phyloP scores from a whole-genome alignment of 2,797 vertebrate species.

The Streptopelia turtur region DNA sequence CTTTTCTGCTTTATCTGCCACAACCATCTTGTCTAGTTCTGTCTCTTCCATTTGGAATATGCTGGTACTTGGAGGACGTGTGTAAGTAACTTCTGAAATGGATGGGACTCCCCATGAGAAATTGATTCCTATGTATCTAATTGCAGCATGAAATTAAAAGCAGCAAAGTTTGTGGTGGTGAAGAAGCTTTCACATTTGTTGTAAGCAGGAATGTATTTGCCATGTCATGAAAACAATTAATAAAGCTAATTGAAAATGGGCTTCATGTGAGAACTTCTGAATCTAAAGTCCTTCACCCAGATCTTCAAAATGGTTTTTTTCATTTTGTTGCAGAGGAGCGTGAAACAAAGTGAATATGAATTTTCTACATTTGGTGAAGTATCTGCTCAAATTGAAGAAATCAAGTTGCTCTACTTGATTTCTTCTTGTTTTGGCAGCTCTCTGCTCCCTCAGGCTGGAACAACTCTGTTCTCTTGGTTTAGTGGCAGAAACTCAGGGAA shows the following conservation, averaged over 20 bases:
- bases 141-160: not conserved
- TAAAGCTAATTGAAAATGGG: not conserved
- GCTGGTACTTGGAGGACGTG: not conserved
- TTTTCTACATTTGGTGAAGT: conserved; percentile 55
- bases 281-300: not conserved
- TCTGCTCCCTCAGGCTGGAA: conserved; percentile 29
- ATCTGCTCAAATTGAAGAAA: conserved; percentile 40
- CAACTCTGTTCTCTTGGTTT: not conserved
- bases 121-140: not conserved
- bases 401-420: conserved; percentile 35
- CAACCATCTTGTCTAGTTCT: not conserved
- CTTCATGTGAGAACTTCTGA: not conserved
- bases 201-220: not conserved
- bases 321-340: conserved; percentile 18
- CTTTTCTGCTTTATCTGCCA: not conserved
- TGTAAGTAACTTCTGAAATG: not conserved
- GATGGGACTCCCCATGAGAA: fast-evolving
- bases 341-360: conserved; percentile 23
- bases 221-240: not conserved
- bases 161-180: not conserved
- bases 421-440: conserved; percentile 39
- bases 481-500: not conserved
- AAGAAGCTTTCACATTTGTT: not conserved
- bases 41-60: not conserved
- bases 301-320: not conserved